Base-by-base conservation (phyloP, 2,797 vertebrate species). In the Threskiornis aethiopicus region DNA sequence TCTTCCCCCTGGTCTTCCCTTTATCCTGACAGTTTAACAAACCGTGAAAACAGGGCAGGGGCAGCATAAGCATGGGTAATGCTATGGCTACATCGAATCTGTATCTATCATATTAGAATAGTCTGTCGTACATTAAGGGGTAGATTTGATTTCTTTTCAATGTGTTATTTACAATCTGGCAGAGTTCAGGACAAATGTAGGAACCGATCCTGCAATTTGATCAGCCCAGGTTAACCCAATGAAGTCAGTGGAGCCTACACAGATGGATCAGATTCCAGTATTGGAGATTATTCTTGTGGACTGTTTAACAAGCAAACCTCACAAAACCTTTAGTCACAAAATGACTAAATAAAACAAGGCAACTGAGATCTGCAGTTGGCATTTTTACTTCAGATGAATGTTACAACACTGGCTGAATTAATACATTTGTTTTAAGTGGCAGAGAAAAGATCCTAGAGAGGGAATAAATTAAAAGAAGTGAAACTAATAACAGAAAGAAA, bases 151-250 rank as follows among this genome's bases (percentile, higher is more conserved):
- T 94, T 90, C 62, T 69, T 70, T 90, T 79, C 61, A 57, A 44
- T 76, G 75, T 79, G 86, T 41, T 92, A 76, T 76, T 94, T 96
- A 87, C 80, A 80, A 33, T 90, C 93, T 90, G 84, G 51, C 93
- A 84, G 81, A 90, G 80, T 71, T 87, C 70, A 64, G 28, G 55
- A 54, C 81, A 67, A 73, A 84, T 17, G 62, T 41, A 84, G 72
- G 87, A 97, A 87, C 80, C 41, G 81, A 92, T 96, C 90, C 83
- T 84, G 93, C 73, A 92, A 94, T 87, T 84, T 70, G 83, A 97
- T 84, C 88, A 79, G 70, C 65, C 24, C 11, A 33, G 13, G 57
- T 79, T 90, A 87, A 51, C 58, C 90, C 79, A 86, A 0, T 66
- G 89, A 89, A 93, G 42, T 79, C 91, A 94, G 44, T 33, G 73